Base-by-base conservation (phyloP, 2,113 vertebrate genomes). In the Lamprologus speciosus region DNA sequence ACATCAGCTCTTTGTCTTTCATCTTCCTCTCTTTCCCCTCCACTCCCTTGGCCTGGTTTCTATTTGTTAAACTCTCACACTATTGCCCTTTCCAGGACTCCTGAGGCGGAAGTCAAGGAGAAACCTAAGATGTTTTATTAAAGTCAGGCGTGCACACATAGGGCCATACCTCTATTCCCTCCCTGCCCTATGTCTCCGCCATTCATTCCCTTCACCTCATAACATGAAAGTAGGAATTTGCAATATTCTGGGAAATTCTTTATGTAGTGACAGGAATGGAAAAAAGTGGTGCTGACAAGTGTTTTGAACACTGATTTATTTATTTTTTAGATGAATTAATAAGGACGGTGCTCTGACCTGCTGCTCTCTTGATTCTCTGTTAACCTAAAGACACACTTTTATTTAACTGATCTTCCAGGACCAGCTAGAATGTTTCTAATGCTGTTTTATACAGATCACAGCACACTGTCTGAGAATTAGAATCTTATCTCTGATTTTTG, bases 91-190 rank as follows among this genome's bases (percentile, higher is more conserved):
- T 70, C 31, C 79, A 80, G 60, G 68, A 82, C 42, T 75, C 55
- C 68, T 57, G 63, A 81, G 86, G 81, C 42, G 11, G 57, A 87
- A 82, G 58, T 73, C 35, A 16, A 60, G 58, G 51, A 79, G 82
- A 90, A 90, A 90, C 88, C 42, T 12, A 53, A 87, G 89, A 85
- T 68, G 63, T 82, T 90, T 90, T 83, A 88, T 89, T 91, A 81
- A 93, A 92, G 31, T 83, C 81, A 88, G 86, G 45, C 37, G n/a
- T 14, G 16, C 57, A 84, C 55, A 80, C 86, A 55, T 5, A 26
- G 45, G 81, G 58, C 58, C 81, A 63, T 58, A 51, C 82, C 86
- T 40, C 31, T 7, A 4, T 70, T 40, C 70, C 28, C 51, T 54
- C 35, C 19, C 31, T 53, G 26, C 9, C 80, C 40, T 33, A n/a